These are phyloP conservation scores for Hipposideros larvatus DNA, from an alignment of 2,797 vertebrate genomes.

Conservation along the genomic window DNA sequence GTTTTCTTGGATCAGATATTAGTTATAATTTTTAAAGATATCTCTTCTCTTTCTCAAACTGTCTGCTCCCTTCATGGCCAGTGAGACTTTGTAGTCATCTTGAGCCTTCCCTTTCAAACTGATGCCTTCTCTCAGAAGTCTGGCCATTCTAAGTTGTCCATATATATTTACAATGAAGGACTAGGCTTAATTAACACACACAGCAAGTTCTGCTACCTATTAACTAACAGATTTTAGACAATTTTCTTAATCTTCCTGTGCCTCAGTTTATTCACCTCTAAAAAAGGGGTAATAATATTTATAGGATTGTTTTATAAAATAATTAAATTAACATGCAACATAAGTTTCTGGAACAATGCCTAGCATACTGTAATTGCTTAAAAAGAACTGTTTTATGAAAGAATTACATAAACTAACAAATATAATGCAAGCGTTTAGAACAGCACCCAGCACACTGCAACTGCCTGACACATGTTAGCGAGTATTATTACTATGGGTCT, in stretches of 20 bases:
- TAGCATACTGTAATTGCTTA: background rate
- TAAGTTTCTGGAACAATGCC: background rate
- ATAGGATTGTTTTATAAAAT: background rate
- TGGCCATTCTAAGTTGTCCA: background rate
- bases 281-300: background rate
- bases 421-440: background rate
- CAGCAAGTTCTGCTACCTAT: slow-evolving; percentile 18
- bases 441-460: background rate
- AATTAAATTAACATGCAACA: background rate
- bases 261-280: background rate
- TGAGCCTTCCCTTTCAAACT: background rate
- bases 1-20: background rate
- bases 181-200: background rate
- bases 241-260: background rate
- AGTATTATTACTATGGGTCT: background rate
- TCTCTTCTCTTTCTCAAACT: background rate
- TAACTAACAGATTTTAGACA: background rate
- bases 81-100: background rate
- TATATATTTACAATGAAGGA: slow-evolving; percentile 3
- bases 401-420: slow-evolving; percentile 7
- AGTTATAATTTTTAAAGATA: background rate
- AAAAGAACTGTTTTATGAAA: background rate
- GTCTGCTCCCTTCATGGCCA: background rate
- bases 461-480: background rate
- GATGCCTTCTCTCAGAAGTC: background rate